Evolutionary conservation across 2,113 vertebrate species (phyloP), one percentile per base, ranked within the genome.

Genomic region (Pipa parva): DNA sequence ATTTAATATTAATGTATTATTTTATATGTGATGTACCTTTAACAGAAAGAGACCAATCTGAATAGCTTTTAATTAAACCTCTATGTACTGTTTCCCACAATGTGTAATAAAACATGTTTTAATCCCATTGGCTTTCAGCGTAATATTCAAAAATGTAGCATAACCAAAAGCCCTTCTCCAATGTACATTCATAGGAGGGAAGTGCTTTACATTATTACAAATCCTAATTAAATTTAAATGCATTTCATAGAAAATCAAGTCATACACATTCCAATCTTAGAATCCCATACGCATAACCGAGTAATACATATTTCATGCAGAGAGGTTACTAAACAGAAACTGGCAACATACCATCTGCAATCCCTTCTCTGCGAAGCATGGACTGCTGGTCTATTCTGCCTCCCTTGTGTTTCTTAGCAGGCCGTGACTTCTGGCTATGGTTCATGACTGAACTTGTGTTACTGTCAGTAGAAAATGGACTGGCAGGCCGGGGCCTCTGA

Each of bases 381-480:
- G 92, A 78, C 21, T 89, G 87, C 77, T 91, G 92, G 58, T 91
- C 90, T 75, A 84, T 72, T 31, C 89, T 74, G 12, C 86, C 86
- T 76, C 85, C 93, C 87, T 95, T 94, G 81, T 92, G 91, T 89
- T 97, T 98, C 73, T 96, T 95, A 21, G 91, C 84, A 64, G 93
- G 92, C 76, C 95, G 78, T 0, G 89, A 91, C 82, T 91, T 92
- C 86, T 96, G 95, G 71, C 87, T 93, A 77, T 94, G 84, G 83
- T 77, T 97, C 81, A 94, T 84, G 80, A 84, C 90, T 80, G 80
- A 80, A 86, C 86, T 85, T 74, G 89, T 89, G 78, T 88, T 98
- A 87, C 93, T 92, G 77, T 97, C 94, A 71, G 92, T 91, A 79
- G 97, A 98, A 85, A 98, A 98, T 7, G 95, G 97, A 77, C 97